Evolutionary conservation across 2,113 vertebrate species (phyloP), one percentile per base, ranked within the genome.

Genomic region (Mesocricetus auratus): DNA sequence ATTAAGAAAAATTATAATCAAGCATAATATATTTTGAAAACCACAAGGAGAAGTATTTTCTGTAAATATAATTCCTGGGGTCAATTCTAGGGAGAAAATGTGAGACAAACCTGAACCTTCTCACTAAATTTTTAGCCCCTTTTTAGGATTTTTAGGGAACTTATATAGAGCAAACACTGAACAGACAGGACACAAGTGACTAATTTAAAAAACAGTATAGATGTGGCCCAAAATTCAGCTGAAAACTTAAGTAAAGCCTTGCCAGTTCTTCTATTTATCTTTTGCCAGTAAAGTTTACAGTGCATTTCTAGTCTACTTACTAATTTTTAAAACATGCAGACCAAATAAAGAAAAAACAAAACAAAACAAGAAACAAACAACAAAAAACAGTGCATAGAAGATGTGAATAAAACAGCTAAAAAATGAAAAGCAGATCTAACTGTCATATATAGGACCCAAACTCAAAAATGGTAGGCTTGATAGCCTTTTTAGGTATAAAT

Each of bases 1-100:
- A 29, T 47, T 68, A 86, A 69, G 17, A 89, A 91, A 69, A 74
- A 64, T 33, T 4, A 60, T 3, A 86, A 58, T 3, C 5, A 53
- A 77, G 33, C 15, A 13, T 89, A n/a, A 74, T 3, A 19, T 83
- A 58, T 94, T 97, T 90, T 64, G 60, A 82, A 66, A 85, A 45
- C 93, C 12, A 17, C 2, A 42, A 10, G 36, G 7, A 53, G 93
- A 75, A 94, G 86, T 36, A 6, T 60, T 75, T 92, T 21, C 77
- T 90, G 15, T 53, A 88, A 92, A 85, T 33, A 62, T 10, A 87
- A 68, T n/a, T 7, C 78, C 39, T 86, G 64, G 3, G 2, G 2
- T 39, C 68, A 8, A 16, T 3, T 50, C 1, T 64, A 45, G 21
- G 13, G 19, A n/a, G 12, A 69, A 31, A 1, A 1, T 1, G 0